A percentile compares a stretch with the other conserved stretches of the same genome.
These are phyloP conservation scores for Cyprinodon brontotheroides DNA, from an alignment of 2,113 vertebrate genomes.

Conservation along the genomic window DNA sequence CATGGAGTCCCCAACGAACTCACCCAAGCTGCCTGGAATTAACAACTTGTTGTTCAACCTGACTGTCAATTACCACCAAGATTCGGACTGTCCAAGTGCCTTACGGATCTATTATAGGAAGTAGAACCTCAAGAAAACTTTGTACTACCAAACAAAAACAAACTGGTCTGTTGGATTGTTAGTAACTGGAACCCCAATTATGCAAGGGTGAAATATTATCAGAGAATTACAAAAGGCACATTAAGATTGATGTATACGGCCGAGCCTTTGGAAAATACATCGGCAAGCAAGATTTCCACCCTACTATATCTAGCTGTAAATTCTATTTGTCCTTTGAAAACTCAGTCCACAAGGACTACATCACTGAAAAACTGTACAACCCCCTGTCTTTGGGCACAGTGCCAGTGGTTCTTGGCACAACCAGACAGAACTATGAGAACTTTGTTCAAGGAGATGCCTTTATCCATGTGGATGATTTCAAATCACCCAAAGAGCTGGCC, in stretches of 20 bases:
- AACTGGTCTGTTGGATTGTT: constrained; percentile 96
- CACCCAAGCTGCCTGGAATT: constrained; percentile 88
- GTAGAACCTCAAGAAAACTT: constrained; percentile 86
- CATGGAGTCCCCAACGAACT: constrained; percentile 93
- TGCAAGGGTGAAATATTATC: constrained; percentile 92
- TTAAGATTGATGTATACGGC: constrained; percentile 91
- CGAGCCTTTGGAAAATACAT: constrained; percentile 91
- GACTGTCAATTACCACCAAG: constrained; percentile 92
- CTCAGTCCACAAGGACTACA: constrained; percentile 96
- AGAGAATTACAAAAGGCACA: constrained; percentile 92
- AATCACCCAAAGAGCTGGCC: constrained; percentile 91
- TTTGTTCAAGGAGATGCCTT: constrained; percentile 94
- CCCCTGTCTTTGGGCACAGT: constrained; percentile 92
- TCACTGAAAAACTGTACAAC: constrained; percentile 97
- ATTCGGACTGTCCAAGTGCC: constrained; percentile 95
- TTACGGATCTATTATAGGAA: constrained; percentile 90
- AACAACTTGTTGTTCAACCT: constrained; percentile 95
- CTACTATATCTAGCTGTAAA: constrained; percentile 92
- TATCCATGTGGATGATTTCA: constrained; percentile 94
- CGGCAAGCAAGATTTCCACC: constrained; percentile 90
- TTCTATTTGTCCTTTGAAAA: constrained; percentile 98
- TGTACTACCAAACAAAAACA: constrained; percentile 93
- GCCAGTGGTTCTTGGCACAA: constrained; percentile 91
- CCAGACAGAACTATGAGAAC: constrained; percentile 95
- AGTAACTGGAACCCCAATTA: constrained; percentile 97